Conservation (phyloP, 2,113 vertebrate genomes). For the Azemiops feae region DNA sequence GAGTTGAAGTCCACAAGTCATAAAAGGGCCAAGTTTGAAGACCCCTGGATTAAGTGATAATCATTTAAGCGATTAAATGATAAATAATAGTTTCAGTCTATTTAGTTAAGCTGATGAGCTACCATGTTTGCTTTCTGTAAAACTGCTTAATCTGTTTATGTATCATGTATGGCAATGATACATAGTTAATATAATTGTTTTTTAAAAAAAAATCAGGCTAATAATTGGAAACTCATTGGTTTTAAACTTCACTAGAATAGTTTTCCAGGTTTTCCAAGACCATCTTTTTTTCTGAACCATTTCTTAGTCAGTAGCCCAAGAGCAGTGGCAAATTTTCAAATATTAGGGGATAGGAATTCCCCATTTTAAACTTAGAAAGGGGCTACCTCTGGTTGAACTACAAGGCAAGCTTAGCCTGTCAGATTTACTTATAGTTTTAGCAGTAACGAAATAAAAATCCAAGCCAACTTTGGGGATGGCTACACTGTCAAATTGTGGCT, state of each 20-base stretch:
- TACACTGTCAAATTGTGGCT: not conserved
- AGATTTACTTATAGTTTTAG: not conserved
- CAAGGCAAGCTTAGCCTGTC: not conserved
- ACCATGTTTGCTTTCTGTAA: not conserved
- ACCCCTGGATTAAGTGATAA: not conserved
- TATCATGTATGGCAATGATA: not conserved
- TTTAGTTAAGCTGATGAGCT: not conserved
- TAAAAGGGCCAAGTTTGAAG: no score
- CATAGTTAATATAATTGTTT: not conserved
- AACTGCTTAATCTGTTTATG: not conserved
- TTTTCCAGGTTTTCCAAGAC: not conserved
- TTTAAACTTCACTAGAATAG: not conserved
- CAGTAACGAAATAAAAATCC: not conserved
- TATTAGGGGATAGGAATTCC: not conserved
- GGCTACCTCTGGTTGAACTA: not conserved
- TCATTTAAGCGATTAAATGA: not conserved
- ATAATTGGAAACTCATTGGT: not conserved
- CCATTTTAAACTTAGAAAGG: not conserved
- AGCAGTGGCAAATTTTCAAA: not conserved
- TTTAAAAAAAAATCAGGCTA: not conserved
- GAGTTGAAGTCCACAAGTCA: no score
- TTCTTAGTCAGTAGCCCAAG: not conserved
- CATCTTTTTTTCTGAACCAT: not conserved
- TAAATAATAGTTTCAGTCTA: not conserved
- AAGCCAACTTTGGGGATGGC: not conserved